These are phyloP conservation scores for Calameuta filiformis DNA, from an alignment of 2,888 invertebrate species.

Conservation along the genomic window DNA sequence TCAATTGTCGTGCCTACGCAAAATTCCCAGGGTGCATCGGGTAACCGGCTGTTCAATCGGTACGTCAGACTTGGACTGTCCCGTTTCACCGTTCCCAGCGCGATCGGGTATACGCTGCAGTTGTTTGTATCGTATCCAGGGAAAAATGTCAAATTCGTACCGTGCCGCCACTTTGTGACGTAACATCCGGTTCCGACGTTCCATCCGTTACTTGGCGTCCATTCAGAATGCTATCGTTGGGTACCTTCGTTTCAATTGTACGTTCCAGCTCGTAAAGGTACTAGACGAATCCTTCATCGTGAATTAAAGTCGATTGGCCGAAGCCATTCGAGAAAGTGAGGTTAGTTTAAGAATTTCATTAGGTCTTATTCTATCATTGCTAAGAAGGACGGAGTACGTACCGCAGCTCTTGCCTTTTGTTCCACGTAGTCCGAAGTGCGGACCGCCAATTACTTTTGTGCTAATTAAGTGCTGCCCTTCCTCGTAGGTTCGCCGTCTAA, in stretches of 20 bases:
- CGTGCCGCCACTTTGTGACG: neutral
- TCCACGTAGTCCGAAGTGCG: neutral
- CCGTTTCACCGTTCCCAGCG: neutral
- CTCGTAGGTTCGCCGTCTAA: neutral
- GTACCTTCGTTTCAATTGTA: neutral
- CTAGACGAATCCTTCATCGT: neutral
- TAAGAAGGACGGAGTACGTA: neutral
- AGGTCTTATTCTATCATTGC: neutral
- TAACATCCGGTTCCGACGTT: neutral
- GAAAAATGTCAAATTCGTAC: neutral
- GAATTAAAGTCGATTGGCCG: neutral
- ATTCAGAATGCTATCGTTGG: neutral
- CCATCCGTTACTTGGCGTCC: neutral
- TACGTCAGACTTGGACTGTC: neutral
- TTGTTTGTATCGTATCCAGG: neutral
- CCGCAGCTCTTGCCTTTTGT: neutral
- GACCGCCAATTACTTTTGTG: slow-evolving; percentile 43
- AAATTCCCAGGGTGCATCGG: neutral
- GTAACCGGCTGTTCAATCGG: neutral
- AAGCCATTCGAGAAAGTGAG: neutral
- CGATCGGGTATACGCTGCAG: neutral
- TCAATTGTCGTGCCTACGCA: neutral
- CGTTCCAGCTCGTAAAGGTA: neutral
- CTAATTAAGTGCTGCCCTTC: slow-evolving; percentile 47
- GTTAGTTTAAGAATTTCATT: neutral